These are phyloP conservation scores for Pseudotriccus pelzelni DNA, from an alignment of 2,797 vertebrate genomes.

Conservation along the genomic window DNA sequence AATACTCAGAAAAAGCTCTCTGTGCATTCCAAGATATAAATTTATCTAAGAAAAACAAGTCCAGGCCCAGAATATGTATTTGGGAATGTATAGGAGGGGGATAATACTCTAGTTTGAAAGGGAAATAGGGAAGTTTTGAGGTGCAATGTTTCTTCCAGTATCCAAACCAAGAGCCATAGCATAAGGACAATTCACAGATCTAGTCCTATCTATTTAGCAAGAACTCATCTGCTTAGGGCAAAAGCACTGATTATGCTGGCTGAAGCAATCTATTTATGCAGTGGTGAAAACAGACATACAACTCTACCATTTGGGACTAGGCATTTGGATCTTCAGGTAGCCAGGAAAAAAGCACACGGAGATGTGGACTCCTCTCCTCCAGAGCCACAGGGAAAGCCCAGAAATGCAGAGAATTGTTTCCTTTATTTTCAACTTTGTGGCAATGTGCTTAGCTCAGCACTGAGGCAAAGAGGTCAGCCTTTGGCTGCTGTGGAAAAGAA, in stretches of 20 bases:
- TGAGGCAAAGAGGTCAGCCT: not conserved
- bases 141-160: not conserved
- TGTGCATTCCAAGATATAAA: not conserved
- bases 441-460: not conserved
- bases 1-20: not conserved
- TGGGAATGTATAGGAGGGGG: not conserved
- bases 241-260: not conserved
- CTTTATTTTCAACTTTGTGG: not conserved
- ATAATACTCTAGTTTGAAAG: not conserved
- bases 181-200: not conserved
- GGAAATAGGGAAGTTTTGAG: not conserved
- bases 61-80: not conserved
- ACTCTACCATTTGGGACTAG: not conserved
- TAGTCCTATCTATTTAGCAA: not conserved
- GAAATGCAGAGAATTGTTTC: not conserved
- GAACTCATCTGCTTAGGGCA: not conserved
- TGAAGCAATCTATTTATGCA: not conserved
- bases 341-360: not conserved
- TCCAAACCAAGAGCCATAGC: not conserved
- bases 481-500: not conserved
- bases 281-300: not conserved
- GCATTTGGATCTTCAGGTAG: not conserved
- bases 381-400: fast-evolving
- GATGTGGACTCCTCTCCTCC: not conserved
- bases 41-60: not conserved